Base-by-base conservation (phyloP, 2,888 invertebrate genomes). In the Acrobasis repandana region DNA sequence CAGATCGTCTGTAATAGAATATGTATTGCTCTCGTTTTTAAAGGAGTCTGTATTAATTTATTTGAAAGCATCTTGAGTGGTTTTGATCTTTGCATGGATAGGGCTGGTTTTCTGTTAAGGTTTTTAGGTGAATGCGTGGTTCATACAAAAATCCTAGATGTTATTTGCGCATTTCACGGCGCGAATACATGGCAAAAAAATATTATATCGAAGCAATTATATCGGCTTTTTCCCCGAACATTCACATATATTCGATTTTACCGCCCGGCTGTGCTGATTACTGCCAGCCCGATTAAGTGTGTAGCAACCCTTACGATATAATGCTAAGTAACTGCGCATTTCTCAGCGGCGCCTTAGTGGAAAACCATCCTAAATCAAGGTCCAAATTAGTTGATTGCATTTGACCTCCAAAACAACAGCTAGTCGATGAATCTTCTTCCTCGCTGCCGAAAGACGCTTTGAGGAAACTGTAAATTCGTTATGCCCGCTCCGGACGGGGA, bases 351-450 rank as follows among this genome's bases (percentile, higher is more conserved):
- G n/a, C 16, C 48, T 57, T 14, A 15, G 57, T 48, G 34, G 34
- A 48, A 48, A 48, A 16, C 38, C 11, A 5, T 1, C 34, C 48
- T 14, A 9, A n/a, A 34, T 18, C 18, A 49, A 50, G 9, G 58
- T 49, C 58, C 58, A 58, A 58, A 36, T 36, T 50, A 60, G 15
- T 33, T 28, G 16, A 34, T 54, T 60, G 60, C 60, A 60, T 60
- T 52, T 60, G 52, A 34, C 60, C 60, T 60, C 33, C 74, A 76
- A 76, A 76, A 72, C 67, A 70, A 68, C 72, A 81, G 80, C 90
- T 89, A 90, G 89, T 90, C 90, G 84, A 83, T 86, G 89, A 88
- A 90, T 88, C 88, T 89, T 75, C 75, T 71, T 69, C 78, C 76
- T 77, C 79, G 72, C 70, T 73, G 71, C 65, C 66, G 65, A 61